A percentile compares a stretch with the other conserved stretches of the same genome.
These are phyloP conservation scores for Penaeus chinensis DNA, from an alignment of 1,140 invertebrate genomes.

Conservation along the genomic window DNA sequence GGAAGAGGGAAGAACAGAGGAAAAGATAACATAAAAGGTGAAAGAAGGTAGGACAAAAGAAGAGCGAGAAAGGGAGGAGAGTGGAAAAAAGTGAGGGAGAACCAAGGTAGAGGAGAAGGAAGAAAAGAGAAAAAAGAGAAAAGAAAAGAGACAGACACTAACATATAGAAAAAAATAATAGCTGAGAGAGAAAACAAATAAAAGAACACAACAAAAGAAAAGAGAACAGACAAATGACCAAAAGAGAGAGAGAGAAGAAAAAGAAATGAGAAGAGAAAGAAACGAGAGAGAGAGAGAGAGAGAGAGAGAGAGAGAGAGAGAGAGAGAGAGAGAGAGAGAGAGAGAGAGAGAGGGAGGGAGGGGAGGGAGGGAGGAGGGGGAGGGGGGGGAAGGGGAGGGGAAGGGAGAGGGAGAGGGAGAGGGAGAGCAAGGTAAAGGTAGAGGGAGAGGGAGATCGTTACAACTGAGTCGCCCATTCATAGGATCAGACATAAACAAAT, in stretches of 20 bases:
- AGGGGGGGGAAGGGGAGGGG: too few species aligned
- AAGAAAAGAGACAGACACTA: background rate
- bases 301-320: conserved; percentile 7
- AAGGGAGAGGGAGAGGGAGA: too few species aligned
- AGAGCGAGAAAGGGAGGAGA: background rate
- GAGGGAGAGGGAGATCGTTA: too few species aligned
- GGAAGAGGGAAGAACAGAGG: background rate
- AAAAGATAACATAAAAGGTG: background rate
- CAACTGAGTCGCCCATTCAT: too few species aligned
- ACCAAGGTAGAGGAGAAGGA: background rate
- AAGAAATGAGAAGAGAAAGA: background rate
- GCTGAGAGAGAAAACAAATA: background rate
- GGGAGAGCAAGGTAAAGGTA: too few species aligned
- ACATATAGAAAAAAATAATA: background rate
- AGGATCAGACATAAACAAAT: too few species aligned
- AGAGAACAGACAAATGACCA: too few species aligned
- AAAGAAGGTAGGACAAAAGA: background rate
- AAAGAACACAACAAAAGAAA: background rate
- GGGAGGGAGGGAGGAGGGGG: too few species aligned
- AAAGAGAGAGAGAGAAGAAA: background rate
- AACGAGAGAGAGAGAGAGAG: background rate
- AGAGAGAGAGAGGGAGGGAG: too few species aligned
- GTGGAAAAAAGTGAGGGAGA: too few species aligned
- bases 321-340: too few species aligned
- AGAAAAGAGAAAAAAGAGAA: background rate